Base-by-base conservation (phyloP, 2,797 vertebrate species). In the Syngnathus rostellatus region DNA sequence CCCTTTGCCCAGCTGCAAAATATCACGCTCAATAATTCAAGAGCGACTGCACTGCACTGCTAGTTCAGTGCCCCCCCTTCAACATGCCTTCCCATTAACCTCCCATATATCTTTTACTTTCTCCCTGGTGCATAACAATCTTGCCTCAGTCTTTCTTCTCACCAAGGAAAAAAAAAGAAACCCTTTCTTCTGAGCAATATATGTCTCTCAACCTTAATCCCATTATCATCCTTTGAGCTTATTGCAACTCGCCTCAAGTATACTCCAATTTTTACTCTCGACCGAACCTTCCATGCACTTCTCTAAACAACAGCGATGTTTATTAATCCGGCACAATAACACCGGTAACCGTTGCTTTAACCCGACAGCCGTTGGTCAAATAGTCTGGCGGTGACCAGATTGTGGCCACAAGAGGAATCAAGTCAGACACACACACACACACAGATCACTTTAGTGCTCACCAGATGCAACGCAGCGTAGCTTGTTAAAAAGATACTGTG, bases 1-100 rank as follows among this genome's bases (percentile, higher is more conserved):
- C 64, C 66, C 38, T 71, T 80, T 74, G 77, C 83, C 84, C 74
- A 76, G 79, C 83, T 84, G 85, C 82, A 87, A 83, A 88, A 86
- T 86, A 78, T 72, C 75, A 73, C 69, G 66, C 85, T 90, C 82
- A 91, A 91, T 91, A 89, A 91, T 91, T 89, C 86, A 92, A 70
- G 77, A 85, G 64, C 80, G 64, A 67, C 80, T 68, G 14, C 51
- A 58, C 67, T 71, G 65, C n/a, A 17, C 25, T 40, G 38, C 50
- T 59, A 64, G 46, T 64, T 64, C 25, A 21, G 23, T 5, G 11
- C 41, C 6, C 41, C 41, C 41, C 45, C 10, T 31, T 31, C 31
- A 31, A 31, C 63, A 43, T 51, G 16, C 19, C 59, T 19, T 50
- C 19, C 38, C 41, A 54, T 59, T 39, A 25, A 10, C 63, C 48